These are phyloP conservation scores for Sciaenops ocellatus DNA, from an alignment of 2,797 vertebrate species.

Conservation along the genomic window DNA sequence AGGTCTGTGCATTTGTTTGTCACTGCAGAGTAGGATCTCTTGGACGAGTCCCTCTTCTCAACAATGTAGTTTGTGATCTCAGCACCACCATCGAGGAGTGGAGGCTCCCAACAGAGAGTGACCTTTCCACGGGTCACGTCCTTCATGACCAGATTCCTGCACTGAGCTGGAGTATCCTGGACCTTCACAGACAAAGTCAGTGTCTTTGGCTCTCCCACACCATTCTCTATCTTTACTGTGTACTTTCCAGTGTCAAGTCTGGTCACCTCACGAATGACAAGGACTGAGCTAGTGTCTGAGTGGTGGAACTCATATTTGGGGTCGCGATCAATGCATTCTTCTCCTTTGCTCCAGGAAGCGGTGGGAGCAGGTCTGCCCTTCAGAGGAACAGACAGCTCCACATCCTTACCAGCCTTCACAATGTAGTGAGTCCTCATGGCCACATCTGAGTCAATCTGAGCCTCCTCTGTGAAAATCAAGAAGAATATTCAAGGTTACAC, in stretches of 20 bases:
- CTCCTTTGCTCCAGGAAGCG: slow-evolving; percentile 94
- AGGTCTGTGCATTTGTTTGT: slow-evolving; percentile 92
- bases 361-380: slow-evolving; percentile 95
- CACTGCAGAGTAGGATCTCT: slow-evolving; percentile 93
- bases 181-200: slow-evolving; percentile 94
- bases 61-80: slow-evolving; percentile 96
- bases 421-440: slow-evolving; percentile 95
- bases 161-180: slow-evolving; percentile 94
- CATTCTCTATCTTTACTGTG: slow-evolving; percentile 93
- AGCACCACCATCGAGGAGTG: slow-evolving; percentile 94
- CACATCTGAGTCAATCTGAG: slow-evolving; percentile 94
- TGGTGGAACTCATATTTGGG: slow-evolving; percentile 93
- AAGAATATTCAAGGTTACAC: slow-evolving; percentile 42
- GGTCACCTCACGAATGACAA: slow-evolving; percentile 92
- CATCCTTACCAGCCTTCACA: slow-evolving; percentile 95
- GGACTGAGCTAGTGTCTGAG: slow-evolving; percentile 91
- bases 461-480: slow-evolving; percentile 91
- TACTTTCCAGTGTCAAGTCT: slow-evolving; percentile 95
- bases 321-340: slow-evolving; percentile 90
- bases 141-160: slow-evolving; percentile 93
- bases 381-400: slow-evolving; percentile 93
- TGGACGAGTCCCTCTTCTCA: slow-evolving; percentile 97
- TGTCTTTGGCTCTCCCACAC: slow-evolving; percentile 93
- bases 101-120: slow-evolving; percentile 93
- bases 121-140: slow-evolving; percentile 94